Conservation (phyloP, 2,888 invertebrate species). For the Acanthosepion lycidas region DNA sequence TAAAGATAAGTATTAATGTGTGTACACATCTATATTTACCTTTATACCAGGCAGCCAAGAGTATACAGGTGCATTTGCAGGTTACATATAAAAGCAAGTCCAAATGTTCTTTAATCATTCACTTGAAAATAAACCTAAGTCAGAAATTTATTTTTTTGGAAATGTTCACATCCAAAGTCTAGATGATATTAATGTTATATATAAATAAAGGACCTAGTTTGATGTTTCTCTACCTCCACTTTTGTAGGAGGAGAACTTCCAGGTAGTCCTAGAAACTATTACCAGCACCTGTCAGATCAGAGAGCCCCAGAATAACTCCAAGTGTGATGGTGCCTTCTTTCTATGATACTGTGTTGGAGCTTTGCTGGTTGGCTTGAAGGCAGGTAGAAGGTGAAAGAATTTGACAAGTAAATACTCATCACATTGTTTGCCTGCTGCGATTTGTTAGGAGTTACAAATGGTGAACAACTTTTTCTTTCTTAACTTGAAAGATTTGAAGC, state of each 20-base stretch:
- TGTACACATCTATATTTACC: slow-evolving; percentile 15
- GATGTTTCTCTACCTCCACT: neutral
- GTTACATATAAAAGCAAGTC: too few relatives aligned
- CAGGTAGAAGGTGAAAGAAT: neutral
- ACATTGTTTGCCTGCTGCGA: neutral
- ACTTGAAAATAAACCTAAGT: neutral
- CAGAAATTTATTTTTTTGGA: neutral
- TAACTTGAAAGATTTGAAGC: too few relatives aligned
- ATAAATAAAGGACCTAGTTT: neutral
- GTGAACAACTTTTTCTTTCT: neutral
- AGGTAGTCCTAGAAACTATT: neutral
- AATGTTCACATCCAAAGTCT: neutral
- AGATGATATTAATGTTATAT: neutral
- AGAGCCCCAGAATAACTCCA: neutral
- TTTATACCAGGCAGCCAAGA: neutral
- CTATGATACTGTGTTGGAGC: neutral
- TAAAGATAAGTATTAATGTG: neutral
- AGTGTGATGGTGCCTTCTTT: neutral
- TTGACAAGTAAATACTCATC: neutral
- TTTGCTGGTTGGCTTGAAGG: neutral
- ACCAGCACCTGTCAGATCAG: slow-evolving; percentile 15
- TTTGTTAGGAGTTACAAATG: neutral
- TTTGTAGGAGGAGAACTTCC: neutral
- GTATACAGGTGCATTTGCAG: neutral
- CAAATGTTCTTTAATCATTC: too few relatives aligned